Conservation (phyloP, 2,888 invertebrate genomes). For the Acronicta leporina region DNA sequence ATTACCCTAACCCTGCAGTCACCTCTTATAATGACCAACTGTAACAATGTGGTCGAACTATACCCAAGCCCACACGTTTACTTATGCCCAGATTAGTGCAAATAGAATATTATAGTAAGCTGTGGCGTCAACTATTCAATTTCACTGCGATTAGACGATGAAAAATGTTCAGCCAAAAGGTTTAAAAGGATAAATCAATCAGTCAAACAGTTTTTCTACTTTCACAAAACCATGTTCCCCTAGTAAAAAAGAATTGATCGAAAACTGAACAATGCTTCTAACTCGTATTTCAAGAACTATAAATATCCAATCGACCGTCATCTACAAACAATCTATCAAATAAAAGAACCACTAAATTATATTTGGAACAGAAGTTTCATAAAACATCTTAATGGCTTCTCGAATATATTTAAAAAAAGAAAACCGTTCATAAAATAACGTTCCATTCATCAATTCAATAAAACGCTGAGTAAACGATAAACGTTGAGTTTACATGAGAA, state of each 20-base stretch:
- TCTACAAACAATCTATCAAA: conserved; percentile 42
- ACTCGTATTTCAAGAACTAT: conserved; percentile 31
- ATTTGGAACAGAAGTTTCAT: conserved; percentile 14
- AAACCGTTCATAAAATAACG: conserved; percentile 24
- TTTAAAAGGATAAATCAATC: too few relatives aligned
- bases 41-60: not conserved
- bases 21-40: not conserved
- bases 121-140: conserved; percentile 1
- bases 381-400: conserved; percentile 31
- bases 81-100: conserved; percentile 13
- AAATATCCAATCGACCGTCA: conserved; percentile 10
- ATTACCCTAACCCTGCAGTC: too few relatives aligned
- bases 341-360: conserved; percentile 15
- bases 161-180: not conserved
- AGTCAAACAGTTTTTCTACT: not conserved
- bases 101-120: conserved; percentile 40
- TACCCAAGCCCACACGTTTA: conserved; percentile 1
- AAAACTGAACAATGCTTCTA: conserved; percentile 35
- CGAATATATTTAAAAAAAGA: conserved; percentile 22
- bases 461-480: conserved; percentile 13
- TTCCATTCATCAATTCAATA: conserved; percentile 31
- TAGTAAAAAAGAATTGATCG: conserved; percentile 8
- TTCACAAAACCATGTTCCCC: too few relatives aligned
- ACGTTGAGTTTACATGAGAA: conserved; percentile 21
- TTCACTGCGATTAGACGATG: too few relatives aligned